Evolutionary conservation across 64 coral and sea anemone species (phyloP).

Genomic region (Astreopora myriophthalma): DNA sequence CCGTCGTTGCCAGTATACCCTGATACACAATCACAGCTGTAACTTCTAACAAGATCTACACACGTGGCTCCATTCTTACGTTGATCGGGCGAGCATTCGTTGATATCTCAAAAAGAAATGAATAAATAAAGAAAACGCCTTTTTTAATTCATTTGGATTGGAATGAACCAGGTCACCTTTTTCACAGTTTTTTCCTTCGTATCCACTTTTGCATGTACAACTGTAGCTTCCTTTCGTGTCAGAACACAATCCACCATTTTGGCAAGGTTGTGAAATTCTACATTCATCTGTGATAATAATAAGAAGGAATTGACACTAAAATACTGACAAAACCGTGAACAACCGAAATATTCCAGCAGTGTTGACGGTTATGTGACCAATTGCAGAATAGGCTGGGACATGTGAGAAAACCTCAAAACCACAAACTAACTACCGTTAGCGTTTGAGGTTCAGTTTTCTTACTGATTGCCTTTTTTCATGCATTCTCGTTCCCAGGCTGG

Average conservation of each 20-base stretch:
- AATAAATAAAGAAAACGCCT: too few relatives aligned
- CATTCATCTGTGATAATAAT: neutral
- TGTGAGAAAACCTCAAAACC: too few relatives aligned
- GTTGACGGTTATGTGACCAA: too few relatives aligned
- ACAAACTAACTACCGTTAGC: too few relatives aligned
- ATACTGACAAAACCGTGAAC: too few relatives aligned
- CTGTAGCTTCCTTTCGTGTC: constrained; percentile 22
- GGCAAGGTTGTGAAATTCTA: neutral
- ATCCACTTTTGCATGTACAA: constrained; percentile 18
- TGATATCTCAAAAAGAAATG: constrained; percentile 1
- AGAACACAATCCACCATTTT: constrained; percentile 40
- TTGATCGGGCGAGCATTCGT: constrained; percentile 38
- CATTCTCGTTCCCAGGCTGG: too few relatives aligned
- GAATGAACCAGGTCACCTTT: too few relatives aligned
- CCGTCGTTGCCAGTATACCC: neutral
- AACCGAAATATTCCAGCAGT: too few relatives aligned
- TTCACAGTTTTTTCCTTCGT: constrained; percentile 35
- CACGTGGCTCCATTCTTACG: constrained; percentile 58
- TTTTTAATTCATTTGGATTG: too few relatives aligned
- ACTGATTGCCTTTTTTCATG: too few relatives aligned
- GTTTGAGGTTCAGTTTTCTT: too few relatives aligned
- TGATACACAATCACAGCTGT: neutral
- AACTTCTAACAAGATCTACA: neutral
- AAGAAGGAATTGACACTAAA: neutral
- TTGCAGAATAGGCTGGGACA: too few relatives aligned